A percentile compares a stretch with the other conserved stretches of the same genome.
Conservation (phyloP, 2,113 vertebrate species). For the Nerophis lumbriciformis region DNA sequence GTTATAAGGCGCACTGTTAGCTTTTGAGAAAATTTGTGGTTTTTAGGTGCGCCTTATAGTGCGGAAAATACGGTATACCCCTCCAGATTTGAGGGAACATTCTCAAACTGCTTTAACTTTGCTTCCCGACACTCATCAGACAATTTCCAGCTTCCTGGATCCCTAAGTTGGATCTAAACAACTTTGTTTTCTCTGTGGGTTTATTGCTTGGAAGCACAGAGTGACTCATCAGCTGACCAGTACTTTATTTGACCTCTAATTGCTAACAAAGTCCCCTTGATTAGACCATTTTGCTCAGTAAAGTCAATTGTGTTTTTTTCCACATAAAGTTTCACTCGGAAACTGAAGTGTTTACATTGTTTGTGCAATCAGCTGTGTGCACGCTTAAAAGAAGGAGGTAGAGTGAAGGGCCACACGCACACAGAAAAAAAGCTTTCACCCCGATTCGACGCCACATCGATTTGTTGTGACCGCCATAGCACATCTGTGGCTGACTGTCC, state of each 20-base stretch:
- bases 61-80: no score
- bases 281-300: background rate
- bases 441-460: no score
- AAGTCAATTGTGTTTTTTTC: background rate
- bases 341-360: background rate
- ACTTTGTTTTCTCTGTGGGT: conserved; percentile 1
- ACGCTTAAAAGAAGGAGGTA: background rate
- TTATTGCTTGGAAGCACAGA: conserved; percentile 19
- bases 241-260: conserved; percentile 15
- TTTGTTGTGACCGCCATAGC: no score
- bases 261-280: conserved; percentile 6
- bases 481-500: no score
- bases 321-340: background rate
- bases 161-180: conserved; percentile 21
- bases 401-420: no score
- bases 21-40: no score
- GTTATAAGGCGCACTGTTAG: no score
- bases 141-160: background rate
- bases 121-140: conserved; percentile 7
- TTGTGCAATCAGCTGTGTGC: background rate
- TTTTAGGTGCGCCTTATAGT: no score
- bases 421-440: no score
- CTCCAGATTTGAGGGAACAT: background rate
- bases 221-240: conserved; percentile 20
- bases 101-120: conserved; percentile 15